Base-by-base conservation (phyloP, 2,888 invertebrate species). In the Ommatoiulus sabulosus region DNA sequence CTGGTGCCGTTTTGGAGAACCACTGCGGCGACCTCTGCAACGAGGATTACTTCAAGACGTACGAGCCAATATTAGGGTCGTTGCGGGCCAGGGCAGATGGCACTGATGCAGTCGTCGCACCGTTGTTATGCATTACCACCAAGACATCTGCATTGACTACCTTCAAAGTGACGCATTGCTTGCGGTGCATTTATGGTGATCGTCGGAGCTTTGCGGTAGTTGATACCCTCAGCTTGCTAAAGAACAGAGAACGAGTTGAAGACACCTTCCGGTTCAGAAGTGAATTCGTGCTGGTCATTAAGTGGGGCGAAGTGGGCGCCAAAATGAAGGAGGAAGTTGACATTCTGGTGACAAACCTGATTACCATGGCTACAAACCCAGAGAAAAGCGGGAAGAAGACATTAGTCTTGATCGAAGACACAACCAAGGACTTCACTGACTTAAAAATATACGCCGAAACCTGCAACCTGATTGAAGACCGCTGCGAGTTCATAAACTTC, bases 231-330 rank as follows among this genome's bases (percentile, higher is more conserved):
- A 72, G 72, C 8, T 72, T 72, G 72, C 24, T 72, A 24, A 72
- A 72, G 24, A 72, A 72, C 24, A 72, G 10, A 8, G 72, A 72
- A 72, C 72, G 72, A 2, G 72, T 72, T n/a, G 72, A 72, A 24
- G 72, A 72, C 72, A 72, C 72, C 10, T 72, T 72, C 72, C 6
- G 72, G 20, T 72, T 6, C 72, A 72, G 72, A 24, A 72, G 72
- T 7, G 72, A 72, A 72, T 72, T 72, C 20, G 24, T 72, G 8
- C 24, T 72, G 24, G 72, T 24, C 72, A 72, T 72, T 24, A 72
- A 72, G 10, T 72, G 72, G 72, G 24, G 24, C 24, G 7, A 72
- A 24, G 4, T 72, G 24, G 72, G 72, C 7, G 24, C 72, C n/a
- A 20, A 24, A 72, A 72, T 72, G 72, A 72, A 72, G 24, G 72